Conservation (phyloP, 1,140 invertebrate species). For the Chrysoperla carnea region DNA sequence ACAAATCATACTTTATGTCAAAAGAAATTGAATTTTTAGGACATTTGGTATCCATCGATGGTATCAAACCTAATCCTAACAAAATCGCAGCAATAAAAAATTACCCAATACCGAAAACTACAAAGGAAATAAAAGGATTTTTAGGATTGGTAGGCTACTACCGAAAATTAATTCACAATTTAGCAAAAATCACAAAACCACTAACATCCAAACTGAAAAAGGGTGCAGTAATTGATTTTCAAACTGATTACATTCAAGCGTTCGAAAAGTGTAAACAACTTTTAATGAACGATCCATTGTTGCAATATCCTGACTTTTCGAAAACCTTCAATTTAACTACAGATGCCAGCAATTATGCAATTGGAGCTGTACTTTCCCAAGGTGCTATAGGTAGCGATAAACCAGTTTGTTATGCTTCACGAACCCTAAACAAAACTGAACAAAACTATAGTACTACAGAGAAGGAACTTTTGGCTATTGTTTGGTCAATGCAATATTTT, state of each 20-base stretch:
- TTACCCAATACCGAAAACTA: conserved; percentile 4
- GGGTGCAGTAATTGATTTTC: conserved; percentile 7
- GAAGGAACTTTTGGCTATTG: conserved; percentile 15
- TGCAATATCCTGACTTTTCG: conserved; percentile 16
- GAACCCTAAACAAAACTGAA: conserved; percentile 13
- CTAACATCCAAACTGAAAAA: conserved; percentile 7
- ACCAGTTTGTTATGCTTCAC: conserved; percentile 10
- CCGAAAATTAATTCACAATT: conserved; percentile 10
- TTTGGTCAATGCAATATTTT: conserved; percentile 24
- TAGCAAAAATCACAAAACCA: conserved; percentile 11
- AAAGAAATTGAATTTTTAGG: no score
- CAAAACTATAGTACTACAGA: conserved; percentile 12
- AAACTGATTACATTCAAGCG: conserved; percentile 6
- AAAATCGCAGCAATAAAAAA: no score
- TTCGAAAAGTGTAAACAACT: conserved; percentile 9
- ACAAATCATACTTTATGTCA: no score
- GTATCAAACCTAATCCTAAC: no score
- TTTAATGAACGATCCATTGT: conserved; percentile 7
- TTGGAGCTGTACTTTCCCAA: conserved; percentile 17
- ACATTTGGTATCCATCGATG: no score
- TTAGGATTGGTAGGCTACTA: conserved; percentile 11
- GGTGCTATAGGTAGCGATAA: conserved; percentile 8
- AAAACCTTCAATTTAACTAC: conserved; percentile 17
- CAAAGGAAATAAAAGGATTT: conserved; percentile 7
- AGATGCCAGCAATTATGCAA: conserved; percentile 17